A percentile compares a stretch with the other conserved stretches of the same genome.
Conservation (phyloP, 2,888 invertebrate genomes). For the Dryococelus australis region DNA sequence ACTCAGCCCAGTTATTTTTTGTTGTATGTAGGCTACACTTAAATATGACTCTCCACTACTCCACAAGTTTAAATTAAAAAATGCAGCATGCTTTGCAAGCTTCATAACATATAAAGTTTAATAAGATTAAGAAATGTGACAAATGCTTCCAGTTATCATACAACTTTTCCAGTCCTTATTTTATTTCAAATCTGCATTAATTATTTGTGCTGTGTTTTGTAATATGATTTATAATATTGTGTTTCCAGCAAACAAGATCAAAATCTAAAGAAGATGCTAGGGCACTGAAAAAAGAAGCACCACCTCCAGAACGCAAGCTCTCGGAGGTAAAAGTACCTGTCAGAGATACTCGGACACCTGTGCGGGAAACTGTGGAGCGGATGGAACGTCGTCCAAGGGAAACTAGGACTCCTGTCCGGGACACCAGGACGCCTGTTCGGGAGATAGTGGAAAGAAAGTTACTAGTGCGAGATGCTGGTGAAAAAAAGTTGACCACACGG, state of each 20-base stretch:
- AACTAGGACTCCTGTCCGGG: constrained; percentile 41
- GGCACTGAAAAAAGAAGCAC: constrained; percentile 34
- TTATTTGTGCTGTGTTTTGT: too few relatives aligned
- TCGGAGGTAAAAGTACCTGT: constrained; percentile 32
- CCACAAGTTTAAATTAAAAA: too few relatives aligned
- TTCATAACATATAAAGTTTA: too few relatives aligned
- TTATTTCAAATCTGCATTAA: not conserved
- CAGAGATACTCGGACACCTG: constrained; percentile 47
- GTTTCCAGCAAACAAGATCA: constrained; percentile 56
- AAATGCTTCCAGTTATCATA: not conserved
- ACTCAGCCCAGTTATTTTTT: too few relatives aligned
- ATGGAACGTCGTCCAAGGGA: constrained; percentile 44
- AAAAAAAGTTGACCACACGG: constrained; percentile 38
- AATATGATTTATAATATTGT: not conserved
- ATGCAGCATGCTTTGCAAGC: too few relatives aligned
- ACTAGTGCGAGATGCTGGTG: not conserved
- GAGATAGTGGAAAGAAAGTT: constrained; percentile 54
- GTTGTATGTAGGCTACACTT: too few relatives aligned
- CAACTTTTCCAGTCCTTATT: not conserved
- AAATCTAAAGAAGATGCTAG: constrained; percentile 56
- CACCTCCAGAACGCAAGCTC: constrained; percentile 36
- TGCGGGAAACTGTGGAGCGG: constrained; percentile 25
- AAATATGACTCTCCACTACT: too few relatives aligned
- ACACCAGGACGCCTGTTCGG: constrained; percentile 47
- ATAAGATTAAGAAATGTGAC: too few relatives aligned